Percentiles rank a stretch among this genome's conserved stretches.
These are phyloP conservation scores for Drosophila punjabiensis DNA, from an alignment of 1,140 invertebrate genomes.

Conservation along the genomic window DNA sequence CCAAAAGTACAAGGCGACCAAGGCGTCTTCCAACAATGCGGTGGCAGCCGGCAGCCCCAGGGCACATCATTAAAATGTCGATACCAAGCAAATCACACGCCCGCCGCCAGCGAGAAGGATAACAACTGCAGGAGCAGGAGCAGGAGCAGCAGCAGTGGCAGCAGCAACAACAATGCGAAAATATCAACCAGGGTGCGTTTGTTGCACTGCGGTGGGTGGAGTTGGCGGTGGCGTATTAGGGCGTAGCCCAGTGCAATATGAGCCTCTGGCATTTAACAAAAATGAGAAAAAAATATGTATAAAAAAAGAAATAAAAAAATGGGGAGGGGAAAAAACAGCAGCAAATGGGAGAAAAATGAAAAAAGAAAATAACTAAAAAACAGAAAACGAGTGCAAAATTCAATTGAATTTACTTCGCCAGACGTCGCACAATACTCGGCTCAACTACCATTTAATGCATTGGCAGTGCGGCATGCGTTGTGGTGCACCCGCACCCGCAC, in stretches of 20 bases:
- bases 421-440: conserved; percentile 48
- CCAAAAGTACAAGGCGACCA: conserved; percentile 70
- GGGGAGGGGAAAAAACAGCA: conserved; percentile 9
- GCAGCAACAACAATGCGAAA: conserved; percentile 32
- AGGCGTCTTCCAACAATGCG: conserved; percentile 49
- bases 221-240: conserved; percentile 39
- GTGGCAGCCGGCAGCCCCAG: conserved; percentile 59
- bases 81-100: conserved; percentile 83
- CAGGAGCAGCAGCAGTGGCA: not conserved
- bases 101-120: conserved; percentile 72
- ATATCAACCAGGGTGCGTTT: conserved; percentile 53
- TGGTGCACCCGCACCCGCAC: not conserved
- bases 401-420: conserved; percentile 81
- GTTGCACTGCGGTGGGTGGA: conserved; percentile 22
- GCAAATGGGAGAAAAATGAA: conserved; percentile 39
- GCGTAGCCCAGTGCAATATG: conserved; percentile 73
- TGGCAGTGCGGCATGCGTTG: conserved; percentile 54
- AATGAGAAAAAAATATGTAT: conserved; percentile 23
- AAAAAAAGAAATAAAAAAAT: not conserved
- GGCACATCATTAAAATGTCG: conserved; percentile 85
- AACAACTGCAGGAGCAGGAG: conserved; percentile 39
- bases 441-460: conserved; percentile 72
- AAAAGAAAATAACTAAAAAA: conserved; percentile 42
- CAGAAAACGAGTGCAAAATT: conserved; percentile 74
- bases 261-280: conserved; percentile 73